A percentile compares a stretch with the other conserved stretches of the same genome.
phyloP scores from a whole-genome alignment of 2,113 vertebrate species.

The Nothobranchius kuhntae region DNA sequence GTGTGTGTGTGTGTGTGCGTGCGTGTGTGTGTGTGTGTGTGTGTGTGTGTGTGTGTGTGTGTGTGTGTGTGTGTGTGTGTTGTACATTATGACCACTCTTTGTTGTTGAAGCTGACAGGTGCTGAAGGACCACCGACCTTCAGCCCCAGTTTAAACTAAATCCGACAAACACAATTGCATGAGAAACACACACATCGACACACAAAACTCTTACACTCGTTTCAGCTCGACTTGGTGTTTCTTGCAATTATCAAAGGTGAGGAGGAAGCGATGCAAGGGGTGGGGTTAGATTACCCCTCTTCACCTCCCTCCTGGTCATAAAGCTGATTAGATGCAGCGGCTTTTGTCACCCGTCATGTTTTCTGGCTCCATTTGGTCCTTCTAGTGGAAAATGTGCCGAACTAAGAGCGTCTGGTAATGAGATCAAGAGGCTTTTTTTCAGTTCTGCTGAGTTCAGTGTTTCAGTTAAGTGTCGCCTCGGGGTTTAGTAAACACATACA shows the following conservation, averaged over 20 bases:
- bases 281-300: slow-evolving; percentile 20
- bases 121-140: slow-evolving; percentile 46
- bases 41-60: slow-evolving; percentile 15
- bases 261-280: not conserved
- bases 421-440: slow-evolving; percentile 60
- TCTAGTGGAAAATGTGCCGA: slow-evolving; percentile 67
- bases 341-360: slow-evolving; percentile 63
- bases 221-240: slow-evolving; percentile 40
- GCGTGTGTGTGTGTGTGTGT: slow-evolving; percentile 4
- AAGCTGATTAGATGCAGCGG: slow-evolving; percentile 68
- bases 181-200: slow-evolving; percentile 20
- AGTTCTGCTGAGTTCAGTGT: slow-evolving; percentile 60
- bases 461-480: slow-evolving; percentile 48
- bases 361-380: slow-evolving; percentile 63
- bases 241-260: slow-evolving; percentile 46
- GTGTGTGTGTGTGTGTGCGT: too few species aligned
- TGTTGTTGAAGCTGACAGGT: slow-evolving; percentile 62
- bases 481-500: slow-evolving; percentile 30
- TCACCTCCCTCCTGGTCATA: slow-evolving; percentile 26
- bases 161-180: slow-evolving; percentile 44
- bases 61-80: slow-evolving; percentile 11
- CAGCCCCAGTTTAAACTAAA: slow-evolving; percentile 47
- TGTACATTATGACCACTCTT: slow-evolving; percentile 30
- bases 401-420: slow-evolving; percentile 63
- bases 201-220: slow-evolving; percentile 33